Percentiles rank a stretch among this genome's conserved stretches.
These are phyloP conservation scores for Musca vetustissima DNA, from an alignment of 1,140 invertebrate genomes.

Conservation along the genomic window DNA sequence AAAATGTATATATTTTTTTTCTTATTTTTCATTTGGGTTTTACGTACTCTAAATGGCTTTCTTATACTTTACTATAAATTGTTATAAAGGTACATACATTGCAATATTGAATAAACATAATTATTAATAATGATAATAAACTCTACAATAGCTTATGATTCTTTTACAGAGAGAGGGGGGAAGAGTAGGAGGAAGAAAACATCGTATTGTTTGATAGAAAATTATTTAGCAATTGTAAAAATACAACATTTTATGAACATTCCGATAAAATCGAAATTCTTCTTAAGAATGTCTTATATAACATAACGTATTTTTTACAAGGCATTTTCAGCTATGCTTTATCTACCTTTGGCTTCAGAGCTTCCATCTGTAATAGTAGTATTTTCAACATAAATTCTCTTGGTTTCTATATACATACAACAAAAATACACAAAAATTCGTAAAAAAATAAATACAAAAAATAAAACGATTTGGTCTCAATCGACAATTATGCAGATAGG, in stretches of 20 bases:
- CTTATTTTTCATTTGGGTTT: constrained; percentile 2
- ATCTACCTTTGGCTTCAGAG: constrained; percentile 14
- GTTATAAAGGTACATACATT: constrained; percentile 19
- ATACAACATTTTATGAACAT: not conserved
- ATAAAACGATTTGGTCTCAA: no score
- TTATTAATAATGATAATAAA: no score
- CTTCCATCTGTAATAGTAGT: not conserved
- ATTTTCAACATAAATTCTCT: no score
- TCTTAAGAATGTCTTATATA: not conserved
- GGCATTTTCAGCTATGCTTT: constrained; percentile 16
- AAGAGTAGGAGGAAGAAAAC: no score
- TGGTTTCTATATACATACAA: no score
- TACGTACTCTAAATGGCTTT: not conserved
- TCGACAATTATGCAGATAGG: no score
- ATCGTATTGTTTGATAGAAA: no score
- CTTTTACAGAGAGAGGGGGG: no score
- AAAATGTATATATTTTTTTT: not conserved
- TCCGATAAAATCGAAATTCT: constrained; percentile 9
- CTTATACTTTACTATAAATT: not conserved
- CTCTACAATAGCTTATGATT: no score
- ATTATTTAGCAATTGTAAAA: constrained; percentile 2
- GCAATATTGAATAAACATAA: constrained; percentile 1
- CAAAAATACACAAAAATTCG: no score
- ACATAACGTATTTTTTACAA: constrained; percentile 3
- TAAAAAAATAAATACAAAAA: no score